Evolutionary conservation across 2,113 vertebrate genomes (phyloP).

Genomic region (Uropsilus gracilis): DNA sequence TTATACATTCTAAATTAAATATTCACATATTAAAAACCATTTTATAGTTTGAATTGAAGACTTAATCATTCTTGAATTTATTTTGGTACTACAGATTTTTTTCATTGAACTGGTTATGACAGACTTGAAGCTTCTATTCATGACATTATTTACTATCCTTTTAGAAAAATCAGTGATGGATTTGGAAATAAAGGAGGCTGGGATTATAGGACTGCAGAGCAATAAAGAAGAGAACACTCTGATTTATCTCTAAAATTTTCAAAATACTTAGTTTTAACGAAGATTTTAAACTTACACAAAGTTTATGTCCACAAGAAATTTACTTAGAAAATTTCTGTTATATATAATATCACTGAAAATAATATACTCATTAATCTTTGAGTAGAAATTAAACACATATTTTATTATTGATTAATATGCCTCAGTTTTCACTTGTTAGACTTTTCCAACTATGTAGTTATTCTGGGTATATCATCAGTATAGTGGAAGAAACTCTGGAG

Average conservation of each 20-base stretch:
- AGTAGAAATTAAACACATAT: not conserved
- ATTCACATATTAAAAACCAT: not conserved
- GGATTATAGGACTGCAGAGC: not conserved
- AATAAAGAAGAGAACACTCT: not conserved
- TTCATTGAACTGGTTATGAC: not conserved
- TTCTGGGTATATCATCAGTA: not conserved
- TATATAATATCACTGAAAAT: not conserved
- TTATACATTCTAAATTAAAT: not conserved
- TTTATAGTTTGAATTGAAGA: not conserved
- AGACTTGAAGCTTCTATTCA: not conserved
- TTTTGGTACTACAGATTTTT: not conserved
- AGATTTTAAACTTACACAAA: not conserved
- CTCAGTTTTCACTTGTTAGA: slow-evolving; percentile 4
- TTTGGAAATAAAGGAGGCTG: not conserved
- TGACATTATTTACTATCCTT: not conserved
- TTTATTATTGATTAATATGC: not conserved
- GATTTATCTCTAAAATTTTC: slow-evolving; percentile 11
- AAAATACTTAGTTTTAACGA: not conserved
- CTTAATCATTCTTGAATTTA: slow-evolving; percentile 36
- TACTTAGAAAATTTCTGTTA: not conserved
- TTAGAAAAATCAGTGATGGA: not conserved
- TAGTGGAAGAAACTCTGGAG: not conserved
- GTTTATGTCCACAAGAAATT: not conserved
- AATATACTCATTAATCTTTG: not conserved
- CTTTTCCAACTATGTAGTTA: not conserved